Base-by-base conservation (phyloP, 2,888 invertebrate genomes). In the Drosophila buzzatii region DNA sequence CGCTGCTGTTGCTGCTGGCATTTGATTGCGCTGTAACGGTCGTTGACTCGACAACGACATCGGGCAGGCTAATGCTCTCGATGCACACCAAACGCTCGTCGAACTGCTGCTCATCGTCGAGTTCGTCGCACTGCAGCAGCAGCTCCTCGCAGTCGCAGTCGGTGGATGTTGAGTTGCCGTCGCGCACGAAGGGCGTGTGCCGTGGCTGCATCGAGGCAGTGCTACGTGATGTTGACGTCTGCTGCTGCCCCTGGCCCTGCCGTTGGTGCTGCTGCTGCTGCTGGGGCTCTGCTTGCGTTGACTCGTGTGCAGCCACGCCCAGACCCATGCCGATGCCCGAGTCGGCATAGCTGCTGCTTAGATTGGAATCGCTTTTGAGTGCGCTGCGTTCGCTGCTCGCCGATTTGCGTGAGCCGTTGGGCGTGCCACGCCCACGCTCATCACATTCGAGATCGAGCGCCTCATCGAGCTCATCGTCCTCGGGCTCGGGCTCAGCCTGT, bases 1-100 rank as follows among this genome's bases (percentile, higher is more conserved):
- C 20, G 59, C 37, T 63, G 76, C 52, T 59, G 79, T 41, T 52
- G 76, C 20, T 39, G 76, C 14, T 56, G 61, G 14, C 31, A 65
- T 60, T 35, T 47, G 81, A 9, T 52, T 74, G 18, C 51, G 81
- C 55, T 47, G 72, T 47, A 37, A 75, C 78, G 76, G 91, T 88
- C 79, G 92, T 92, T 80, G 93, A 92, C 90, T 93, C 93, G 41
- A 93, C 93, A 37, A 93, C 93, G 76, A 93, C 93, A 79, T 93
- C 93, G 74, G 93, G 93, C 82, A 93, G 85, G 83, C 93, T 93
- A 83, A 93, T 93, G 83, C 92, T 92, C 87, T 93, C 93, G 76
- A 93, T 93, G 78, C 93, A 90, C 31, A 93, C 92, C 81, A 92
- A 81, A 65, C 91, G 91, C 68, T 91, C 92, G 44, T 82, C 82